Evolutionary conservation across 1,140 invertebrate genomes (phyloP), one percentile per base, ranked within the genome.

Genomic region (Colletes latitarsis): DNA sequence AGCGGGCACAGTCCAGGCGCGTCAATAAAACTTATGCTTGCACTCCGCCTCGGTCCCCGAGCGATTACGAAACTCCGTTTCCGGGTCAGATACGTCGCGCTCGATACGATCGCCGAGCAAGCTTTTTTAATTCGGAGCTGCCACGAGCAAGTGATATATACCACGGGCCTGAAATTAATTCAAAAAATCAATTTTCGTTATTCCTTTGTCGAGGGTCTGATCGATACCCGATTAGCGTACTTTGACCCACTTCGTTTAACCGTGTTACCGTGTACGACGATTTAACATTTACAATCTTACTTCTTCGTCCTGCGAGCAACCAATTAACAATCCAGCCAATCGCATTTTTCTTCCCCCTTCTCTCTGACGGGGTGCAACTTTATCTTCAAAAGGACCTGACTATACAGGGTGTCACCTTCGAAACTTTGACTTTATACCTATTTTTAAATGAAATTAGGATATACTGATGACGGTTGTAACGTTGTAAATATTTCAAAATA

Each of bases 121-220:
- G 49, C 55, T 72, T 8, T 55, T 53, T 83, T 83, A 82, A 72
- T 72, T 82, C 55, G 17, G 19, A 57, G 57, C 72, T 82, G 72
- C 82, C 74, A 64, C 67, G 57, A 0, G 3, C 55, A 2, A 8
- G n/a, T 83, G 68, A 83, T 78, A 83, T 78, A 67, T 77, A 82
- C 5, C 21, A 10, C 19, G 4, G 9, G 8, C 8, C 43, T 3
- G n/a, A 12, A 49, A 67, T 63, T 17, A 8, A 74, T n/a, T 57
- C 9, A 14, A 55, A 49, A 68, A 67, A 77, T 69, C 41, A 58
- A 77, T 69, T 69, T 77, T n/a, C 53, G 21, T 43, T 14, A 49
- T 77, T 60, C 30, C 30, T 39, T 30, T 30, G 21, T 49, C 43
- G 17, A 12, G 10, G 43, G 46, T 39, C 30, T 15, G 30, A 66